Percentiles rank a stretch among this genome's conserved stretches.
Conservation (phyloP, 2,797 vertebrate species). For the Cygnus olor region DNA sequence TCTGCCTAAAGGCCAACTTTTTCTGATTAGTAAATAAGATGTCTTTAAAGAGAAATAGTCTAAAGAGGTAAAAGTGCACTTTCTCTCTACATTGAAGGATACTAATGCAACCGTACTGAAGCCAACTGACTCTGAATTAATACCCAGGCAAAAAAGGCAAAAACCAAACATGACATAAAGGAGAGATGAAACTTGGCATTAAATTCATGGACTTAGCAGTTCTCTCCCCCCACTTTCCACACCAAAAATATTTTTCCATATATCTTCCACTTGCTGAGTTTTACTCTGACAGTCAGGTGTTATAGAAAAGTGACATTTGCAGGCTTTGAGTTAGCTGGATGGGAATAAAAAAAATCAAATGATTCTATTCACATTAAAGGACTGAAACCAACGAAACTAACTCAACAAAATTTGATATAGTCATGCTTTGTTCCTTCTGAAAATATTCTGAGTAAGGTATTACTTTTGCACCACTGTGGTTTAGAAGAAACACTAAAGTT, state of each 20-base stretch:
- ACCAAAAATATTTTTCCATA: not conserved
- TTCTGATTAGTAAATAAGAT: not conserved
- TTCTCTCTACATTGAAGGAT: not conserved
- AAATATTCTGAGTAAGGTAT: not conserved
- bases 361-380: not conserved
- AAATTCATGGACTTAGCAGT: not conserved
- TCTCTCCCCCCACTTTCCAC: not conserved
- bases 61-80: not conserved
- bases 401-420: not conserved
- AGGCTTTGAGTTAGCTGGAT: not conserved
- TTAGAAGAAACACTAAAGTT: not conserved
- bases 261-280: not conserved
- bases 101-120: not conserved
- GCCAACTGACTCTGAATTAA: not conserved
- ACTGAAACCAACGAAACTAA: not conserved
- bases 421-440: not conserved
- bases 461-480: not conserved
- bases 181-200: not conserved
- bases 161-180: not conserved
- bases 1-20: not conserved
- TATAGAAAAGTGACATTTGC: not conserved
- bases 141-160: not conserved
- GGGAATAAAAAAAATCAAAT: not conserved
- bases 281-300: not conserved
- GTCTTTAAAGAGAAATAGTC: not conserved